Percentiles rank a stretch among this genome's conserved stretches.
phyloP scores from a whole-genome alignment of 2,888 invertebrate species.

The Xestia xanthographa region DNA sequence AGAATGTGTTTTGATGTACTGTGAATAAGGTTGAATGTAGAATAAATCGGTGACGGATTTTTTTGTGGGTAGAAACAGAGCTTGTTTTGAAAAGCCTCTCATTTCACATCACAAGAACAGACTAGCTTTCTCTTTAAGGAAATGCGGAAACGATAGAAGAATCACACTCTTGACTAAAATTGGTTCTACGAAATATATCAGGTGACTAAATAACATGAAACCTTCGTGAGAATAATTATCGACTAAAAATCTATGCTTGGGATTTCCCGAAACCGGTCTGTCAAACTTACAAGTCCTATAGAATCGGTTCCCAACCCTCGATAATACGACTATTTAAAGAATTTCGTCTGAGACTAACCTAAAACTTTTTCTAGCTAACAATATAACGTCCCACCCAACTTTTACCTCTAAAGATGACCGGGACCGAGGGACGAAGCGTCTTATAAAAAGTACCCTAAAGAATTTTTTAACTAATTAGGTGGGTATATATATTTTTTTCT shows the following conservation, averaged over 20 bases:
- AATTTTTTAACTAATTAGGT: slow-evolving; percentile 38
- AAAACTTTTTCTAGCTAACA: not conserved
- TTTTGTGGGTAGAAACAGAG: not conserved
- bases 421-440: not conserved
- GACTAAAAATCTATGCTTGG: no score
- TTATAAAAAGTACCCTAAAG: slow-evolving; percentile 4
- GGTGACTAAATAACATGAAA: not conserved
- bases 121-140: not conserved
- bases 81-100: not conserved
- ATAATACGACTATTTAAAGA: not conserved
- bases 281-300: not conserved
- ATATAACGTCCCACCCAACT: not conserved
- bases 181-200: not conserved
- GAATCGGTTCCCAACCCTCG: not conserved
- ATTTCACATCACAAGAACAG: not conserved
- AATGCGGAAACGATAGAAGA: not conserved
- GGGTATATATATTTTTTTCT: slow-evolving; percentile 17
- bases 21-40: not conserved
- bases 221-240: not conserved
- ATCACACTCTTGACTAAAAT: not conserved
- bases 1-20: slow-evolving; percentile 61
- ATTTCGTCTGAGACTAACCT: not conserved
- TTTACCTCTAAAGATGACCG: slow-evolving; percentile 26
- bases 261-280: not conserved
- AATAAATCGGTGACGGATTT: not conserved